These are phyloP conservation scores for Hylia prasina DNA, from an alignment of 2,113 vertebrate genomes.

Conservation along the genomic window DNA sequence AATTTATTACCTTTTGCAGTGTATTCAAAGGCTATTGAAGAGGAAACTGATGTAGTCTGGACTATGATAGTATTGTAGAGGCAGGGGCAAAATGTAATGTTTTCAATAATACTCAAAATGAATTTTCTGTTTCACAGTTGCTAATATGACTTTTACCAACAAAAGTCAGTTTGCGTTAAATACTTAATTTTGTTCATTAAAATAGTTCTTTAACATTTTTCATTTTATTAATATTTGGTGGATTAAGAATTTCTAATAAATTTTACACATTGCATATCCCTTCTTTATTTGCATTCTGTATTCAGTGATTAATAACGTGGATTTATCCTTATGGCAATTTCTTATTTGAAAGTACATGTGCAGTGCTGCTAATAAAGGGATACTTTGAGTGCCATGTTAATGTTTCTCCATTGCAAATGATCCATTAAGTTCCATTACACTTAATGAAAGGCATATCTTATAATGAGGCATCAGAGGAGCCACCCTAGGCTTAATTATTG, in stretches of 20 bases:
- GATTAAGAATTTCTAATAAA: background rate
- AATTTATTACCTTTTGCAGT: background rate
- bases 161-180: background rate
- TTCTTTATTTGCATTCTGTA: background rate
- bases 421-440: conserved; percentile 48
- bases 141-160: background rate
- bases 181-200: background rate
- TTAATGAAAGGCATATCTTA: conserved; percentile 38
- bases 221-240: background rate
- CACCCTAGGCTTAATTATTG: conserved; percentile 17
- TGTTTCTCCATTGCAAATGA: conserved; percentile 30
- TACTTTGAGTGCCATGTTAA: background rate
- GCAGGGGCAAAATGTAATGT: background rate
- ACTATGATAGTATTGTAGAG: background rate
- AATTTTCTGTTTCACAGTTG: background rate
- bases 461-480: conserved; percentile 12
- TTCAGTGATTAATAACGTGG: background rate
- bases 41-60: background rate
- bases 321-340: background rate
- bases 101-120: background rate
- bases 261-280: background rate
- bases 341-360: background rate
- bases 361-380: background rate
- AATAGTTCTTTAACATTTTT: background rate
- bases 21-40: background rate